Base-by-base conservation (phyloP, 2,888 invertebrate species). In the Oscheius sp. region DNA sequence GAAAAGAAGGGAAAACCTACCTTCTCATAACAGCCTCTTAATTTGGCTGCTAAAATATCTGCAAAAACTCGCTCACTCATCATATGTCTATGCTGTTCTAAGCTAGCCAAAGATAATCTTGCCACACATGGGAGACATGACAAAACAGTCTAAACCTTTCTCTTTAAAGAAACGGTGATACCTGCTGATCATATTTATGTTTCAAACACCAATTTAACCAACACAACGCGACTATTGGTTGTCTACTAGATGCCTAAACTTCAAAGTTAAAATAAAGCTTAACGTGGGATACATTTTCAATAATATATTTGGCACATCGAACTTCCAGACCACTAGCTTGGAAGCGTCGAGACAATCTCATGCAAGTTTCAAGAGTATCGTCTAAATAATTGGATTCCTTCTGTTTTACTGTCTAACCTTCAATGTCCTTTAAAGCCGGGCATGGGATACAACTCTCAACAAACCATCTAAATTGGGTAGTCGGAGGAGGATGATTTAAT, bases 161-260 rank as follows among this genome's bases (percentile, higher is more conserved):
- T n/a, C n/a, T n/a, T n/a, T n/a, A 29, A 29, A 2, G 46, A 46
- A 46, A 17, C 20, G 15, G 17, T 46, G 6, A 68, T 37, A 74
- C 76, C 20, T 66, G 70, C 4, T 70, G 65, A 29, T 84, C 83
- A 61, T 83, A 85, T 8, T 79, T 73, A 67, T 86, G 84, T 53
- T 84, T 84, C 20, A 86, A 73, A 20, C 75, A 72, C 85, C 85
- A 85, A 55, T 83, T 82, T 31, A 85, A 74, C 84, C 84, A 83
- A 52, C 84, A 86, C 8, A 86, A 65, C 0, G 81, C 84, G n/a
- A 84, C 83, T 70, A 86, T 81, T 6, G 86, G 84, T 37, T 74
- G 74, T 4, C 72, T 53, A 3, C 31, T 37, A n/a, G 68, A 74
- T 12, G 72, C 69, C 75, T 78, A 52, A 48, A 78, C n/a, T 27